Conservation (phyloP, 2,888 invertebrate genomes). For the Maniola hyperantus region DNA sequence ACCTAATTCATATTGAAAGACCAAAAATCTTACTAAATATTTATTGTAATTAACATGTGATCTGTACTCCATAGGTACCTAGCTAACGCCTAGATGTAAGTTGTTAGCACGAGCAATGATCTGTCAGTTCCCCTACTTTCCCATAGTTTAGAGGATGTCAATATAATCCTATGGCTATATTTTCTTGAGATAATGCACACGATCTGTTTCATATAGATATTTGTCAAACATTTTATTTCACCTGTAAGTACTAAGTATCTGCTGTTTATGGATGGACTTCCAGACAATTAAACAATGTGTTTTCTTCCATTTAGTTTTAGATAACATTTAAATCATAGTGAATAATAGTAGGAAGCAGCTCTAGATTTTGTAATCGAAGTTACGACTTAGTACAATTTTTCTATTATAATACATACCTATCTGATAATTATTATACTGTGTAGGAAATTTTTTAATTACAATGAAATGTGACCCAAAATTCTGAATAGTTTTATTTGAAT, state of each 20-base stretch:
- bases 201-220: not conserved
- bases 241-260: too few relatives aligned
- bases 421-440: not conserved
- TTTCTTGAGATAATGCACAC: not conserved
- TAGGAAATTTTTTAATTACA: not conserved
- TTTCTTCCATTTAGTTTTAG: not conserved
- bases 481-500: too few relatives aligned
- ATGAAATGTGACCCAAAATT: too few relatives aligned
- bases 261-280: too few relatives aligned
- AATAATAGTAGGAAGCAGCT: not conserved
- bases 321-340: not conserved
- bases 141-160: not conserved
- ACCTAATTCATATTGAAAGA: not conserved
- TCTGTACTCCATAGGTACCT: not conserved
- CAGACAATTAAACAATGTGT: not conserved
- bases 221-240: not conserved
- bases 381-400: constrained; percentile 4
- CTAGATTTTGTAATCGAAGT: constrained; percentile 2
- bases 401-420: not conserved
- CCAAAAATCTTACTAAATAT: not conserved
- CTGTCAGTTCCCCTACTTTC: not conserved
- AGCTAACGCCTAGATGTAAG: not conserved
- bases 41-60: not conserved
- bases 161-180: not conserved
- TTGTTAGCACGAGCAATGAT: not conserved